Percentiles rank a stretch among this genome's conserved stretches.
phyloP scores from a whole-genome alignment of 2,888 invertebrate species.

The Eucera pruinosa region DNA sequence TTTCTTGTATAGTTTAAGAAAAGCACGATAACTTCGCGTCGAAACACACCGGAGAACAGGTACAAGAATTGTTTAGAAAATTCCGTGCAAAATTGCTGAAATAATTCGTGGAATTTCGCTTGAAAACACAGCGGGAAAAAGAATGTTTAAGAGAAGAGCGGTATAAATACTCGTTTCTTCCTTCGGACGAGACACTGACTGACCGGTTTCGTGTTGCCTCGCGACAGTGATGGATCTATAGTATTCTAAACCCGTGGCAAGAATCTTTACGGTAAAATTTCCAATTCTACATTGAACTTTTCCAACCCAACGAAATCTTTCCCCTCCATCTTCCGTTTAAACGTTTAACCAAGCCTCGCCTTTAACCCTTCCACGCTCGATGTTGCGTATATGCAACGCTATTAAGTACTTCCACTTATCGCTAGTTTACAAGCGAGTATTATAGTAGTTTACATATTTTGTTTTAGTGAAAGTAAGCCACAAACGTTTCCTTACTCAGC shows the following conservation, averaged over 20 bases:
- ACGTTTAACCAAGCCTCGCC: too few species aligned
- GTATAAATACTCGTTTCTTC: slow-evolving; percentile 45
- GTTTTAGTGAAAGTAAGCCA: too few species aligned
- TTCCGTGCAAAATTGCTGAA: neutral
- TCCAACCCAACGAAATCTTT: neutral
- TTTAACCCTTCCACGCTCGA: too few species aligned
- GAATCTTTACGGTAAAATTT: slow-evolving; percentile 8
- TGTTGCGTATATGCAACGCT: too few species aligned
- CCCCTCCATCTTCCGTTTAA: too few species aligned
- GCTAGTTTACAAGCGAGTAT: too few species aligned
- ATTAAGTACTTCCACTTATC: too few species aligned
- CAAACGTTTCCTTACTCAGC: too few species aligned
- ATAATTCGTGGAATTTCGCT: neutral
- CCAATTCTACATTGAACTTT: neutral
- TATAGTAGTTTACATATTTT: too few species aligned
- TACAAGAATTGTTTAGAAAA: neutral
- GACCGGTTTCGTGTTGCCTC: slow-evolving; percentile 62
- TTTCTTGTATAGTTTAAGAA: too few species aligned
- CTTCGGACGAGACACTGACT: slow-evolving; percentile 53
- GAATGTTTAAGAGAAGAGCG: slow-evolving; percentile 31
- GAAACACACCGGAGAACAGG: neutral
- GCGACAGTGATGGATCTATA: slow-evolving; percentile 64
- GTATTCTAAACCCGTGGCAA: slow-evolving; percentile 41
- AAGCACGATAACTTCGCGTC: neutral
- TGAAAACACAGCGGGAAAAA: neutral